These are phyloP conservation scores for Rhinella marina DNA, from an alignment of 2,797 vertebrate species.

Conservation along the genomic window DNA sequence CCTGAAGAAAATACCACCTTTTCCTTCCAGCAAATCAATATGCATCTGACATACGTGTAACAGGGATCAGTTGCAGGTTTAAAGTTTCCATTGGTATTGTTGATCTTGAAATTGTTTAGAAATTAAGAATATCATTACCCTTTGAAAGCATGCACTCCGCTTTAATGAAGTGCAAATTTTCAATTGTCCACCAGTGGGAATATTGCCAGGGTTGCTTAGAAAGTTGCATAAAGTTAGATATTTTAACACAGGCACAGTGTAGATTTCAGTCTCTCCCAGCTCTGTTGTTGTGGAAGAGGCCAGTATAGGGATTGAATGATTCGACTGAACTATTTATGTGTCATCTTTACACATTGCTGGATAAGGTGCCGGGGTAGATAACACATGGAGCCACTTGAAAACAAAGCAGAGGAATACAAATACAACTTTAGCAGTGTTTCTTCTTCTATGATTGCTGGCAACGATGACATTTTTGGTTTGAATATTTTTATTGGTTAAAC, in stretches of 20 bases:
- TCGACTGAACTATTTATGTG: slow-evolving; percentile 20
- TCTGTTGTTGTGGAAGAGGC: slow-evolving; percentile 27
- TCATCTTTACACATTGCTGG: slow-evolving; percentile 5
- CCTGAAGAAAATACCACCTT: slow-evolving; percentile 55
- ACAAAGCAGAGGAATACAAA: not conserved
- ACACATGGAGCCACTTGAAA: not conserved
- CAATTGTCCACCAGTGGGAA: slow-evolving; percentile 56
- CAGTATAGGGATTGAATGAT: slow-evolving; percentile 41
- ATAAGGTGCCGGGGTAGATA: not conserved
- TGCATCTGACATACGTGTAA: slow-evolving; percentile 57
- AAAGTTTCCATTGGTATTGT: slow-evolving; percentile 62
- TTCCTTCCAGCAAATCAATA: slow-evolving; percentile 61
- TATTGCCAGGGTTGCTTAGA: slow-evolving; percentile 51
- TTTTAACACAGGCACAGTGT: slow-evolving; percentile 53
- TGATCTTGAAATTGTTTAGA: slow-evolving; percentile 60
- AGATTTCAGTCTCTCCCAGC: slow-evolving; percentile 54
- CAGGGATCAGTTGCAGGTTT: slow-evolving; percentile 54
- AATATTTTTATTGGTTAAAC: not conserved
- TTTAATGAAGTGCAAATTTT: slow-evolving; percentile 62
- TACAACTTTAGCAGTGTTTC: not conserved
- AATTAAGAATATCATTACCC: slow-evolving; percentile 59
- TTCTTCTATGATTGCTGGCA: not conserved
- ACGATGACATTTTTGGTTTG: not conserved
- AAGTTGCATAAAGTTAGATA: slow-evolving; percentile 55
- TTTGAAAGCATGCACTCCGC: slow-evolving; percentile 58